A percentile compares a stretch with the other conserved stretches of the same genome.
Evolutionary conservation across 2,113 vertebrate species (phyloP).

Genomic region (Alouatta palliata): DNA sequence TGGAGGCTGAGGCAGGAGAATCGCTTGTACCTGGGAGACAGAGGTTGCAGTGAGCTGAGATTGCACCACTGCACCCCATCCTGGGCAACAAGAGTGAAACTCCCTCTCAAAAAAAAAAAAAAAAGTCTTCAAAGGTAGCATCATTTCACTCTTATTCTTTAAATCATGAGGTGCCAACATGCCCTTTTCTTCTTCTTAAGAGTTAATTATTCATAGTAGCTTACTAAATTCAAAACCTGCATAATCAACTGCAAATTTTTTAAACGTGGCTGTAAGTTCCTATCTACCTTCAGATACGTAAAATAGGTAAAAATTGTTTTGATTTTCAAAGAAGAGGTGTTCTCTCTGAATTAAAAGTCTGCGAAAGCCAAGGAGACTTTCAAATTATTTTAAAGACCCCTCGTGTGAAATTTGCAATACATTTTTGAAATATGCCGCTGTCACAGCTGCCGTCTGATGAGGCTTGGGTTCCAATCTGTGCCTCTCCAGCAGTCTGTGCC

Average conservation of each 20-base stretch:
- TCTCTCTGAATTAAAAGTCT: constrained; percentile 19
- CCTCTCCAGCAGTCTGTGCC: neutral
- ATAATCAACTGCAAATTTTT: neutral
- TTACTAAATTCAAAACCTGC: constrained; percentile 9
- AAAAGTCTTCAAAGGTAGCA: neutral
- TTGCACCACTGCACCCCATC: too few relatives aligned
- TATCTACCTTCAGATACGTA: neutral
- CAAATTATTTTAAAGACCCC: constrained; percentile 6
- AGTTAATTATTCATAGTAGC: neutral
- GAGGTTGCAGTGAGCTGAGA: too few relatives aligned
- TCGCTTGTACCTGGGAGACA: too few relatives aligned
- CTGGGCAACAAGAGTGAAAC: too few relatives aligned
- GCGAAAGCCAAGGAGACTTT: constrained; percentile 26
- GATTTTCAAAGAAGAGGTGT: neutral
- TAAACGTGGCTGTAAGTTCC: neutral
- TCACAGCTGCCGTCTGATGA: constrained; percentile 44
- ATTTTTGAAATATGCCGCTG: constrained; percentile 19
- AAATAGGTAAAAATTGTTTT: neutral
- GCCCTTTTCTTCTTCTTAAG: neutral
- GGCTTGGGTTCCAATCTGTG: constrained; percentile 37
- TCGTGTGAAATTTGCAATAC: constrained; percentile 32
- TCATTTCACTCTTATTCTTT: neutral
- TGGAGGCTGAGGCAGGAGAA: too few relatives aligned
- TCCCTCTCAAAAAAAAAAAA: neutral
- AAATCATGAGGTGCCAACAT: neutral